These are phyloP conservation scores for Penaeus vannamei DNA, from an alignment of 1,140 invertebrate species.

Conservation along the genomic window DNA sequence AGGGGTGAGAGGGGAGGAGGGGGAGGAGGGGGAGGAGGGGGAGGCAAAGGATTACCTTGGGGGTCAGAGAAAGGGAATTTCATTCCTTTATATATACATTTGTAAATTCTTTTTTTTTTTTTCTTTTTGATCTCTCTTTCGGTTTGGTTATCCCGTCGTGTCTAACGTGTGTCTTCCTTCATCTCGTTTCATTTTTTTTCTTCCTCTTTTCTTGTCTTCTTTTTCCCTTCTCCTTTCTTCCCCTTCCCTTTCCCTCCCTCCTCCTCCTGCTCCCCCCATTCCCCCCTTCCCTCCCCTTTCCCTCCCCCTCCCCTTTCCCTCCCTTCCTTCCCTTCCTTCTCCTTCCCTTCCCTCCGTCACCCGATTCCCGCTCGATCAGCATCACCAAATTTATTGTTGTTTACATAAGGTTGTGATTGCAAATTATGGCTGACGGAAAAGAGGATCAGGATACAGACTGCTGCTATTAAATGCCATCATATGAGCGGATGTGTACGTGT, in stretches of 20 bases:
- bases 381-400: conserved; percentile 34
- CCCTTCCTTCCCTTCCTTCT: not conserved
- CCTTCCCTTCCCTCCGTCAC: not conserved
- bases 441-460: too few species aligned
- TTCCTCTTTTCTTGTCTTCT: too few species aligned
- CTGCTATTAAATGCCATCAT: too few species aligned
- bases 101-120: not conserved
- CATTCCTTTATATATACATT: not conserved
- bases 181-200: too few species aligned
- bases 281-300: not conserved
- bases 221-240: too few species aligned
- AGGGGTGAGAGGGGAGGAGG: too few species aligned
- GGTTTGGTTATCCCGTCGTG: not conserved
- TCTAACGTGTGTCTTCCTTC: not conserved
- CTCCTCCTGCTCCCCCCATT: not conserved
- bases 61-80: not conserved
- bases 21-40: too few species aligned
- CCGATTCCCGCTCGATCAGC: conserved; percentile 27
- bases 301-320: not conserved
- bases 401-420: not conserved
- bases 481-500: too few species aligned
- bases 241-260: not conserved
- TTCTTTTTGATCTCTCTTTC: not conserved
- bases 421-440: too few species aligned
- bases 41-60: too few species aligned